phyloP scores from a whole-genome alignment of 2,888 invertebrate genomes.

The Chaetogeoica ovagalla region DNA sequence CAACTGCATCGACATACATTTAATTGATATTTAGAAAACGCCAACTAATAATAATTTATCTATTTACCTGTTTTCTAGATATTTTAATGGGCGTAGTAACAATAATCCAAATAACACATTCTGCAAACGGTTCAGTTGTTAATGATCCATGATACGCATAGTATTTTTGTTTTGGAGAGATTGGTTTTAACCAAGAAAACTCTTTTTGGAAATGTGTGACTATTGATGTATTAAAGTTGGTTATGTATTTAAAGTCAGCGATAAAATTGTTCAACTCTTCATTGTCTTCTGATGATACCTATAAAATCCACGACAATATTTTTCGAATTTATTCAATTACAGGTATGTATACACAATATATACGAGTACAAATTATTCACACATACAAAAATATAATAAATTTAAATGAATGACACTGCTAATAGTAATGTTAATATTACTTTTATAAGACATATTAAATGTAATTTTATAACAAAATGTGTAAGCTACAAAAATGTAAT shows the following conservation, averaged over 20 bases:
- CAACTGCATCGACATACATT: constrained; percentile 32
- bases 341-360: too few relatives aligned
- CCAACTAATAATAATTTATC: background rate
- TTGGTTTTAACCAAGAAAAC: constrained; percentile 46
- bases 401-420: background rate
- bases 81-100: constrained; percentile 50
- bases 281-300: constrained; percentile 40
- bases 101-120: constrained; percentile 55
- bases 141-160: constrained; percentile 55
- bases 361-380: background rate
- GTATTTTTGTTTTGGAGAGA: constrained; percentile 47
- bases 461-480: too few relatives aligned
- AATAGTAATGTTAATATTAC: background rate
- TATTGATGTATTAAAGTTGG: constrained; percentile 16
- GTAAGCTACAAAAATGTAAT: too few relatives aligned
- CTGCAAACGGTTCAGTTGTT: constrained; percentile 53
- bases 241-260: constrained; percentile 32
- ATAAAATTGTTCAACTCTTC: constrained; percentile 43
- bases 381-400: too few relatives aligned
- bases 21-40: background rate
- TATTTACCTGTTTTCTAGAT: constrained; percentile 49
- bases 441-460: background rate
- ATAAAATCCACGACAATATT: background rate
- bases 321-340: background rate
- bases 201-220: constrained; percentile 47